Evolutionary conservation across 2,888 invertebrate genomes (phyloP).

Genomic region (Diabrotica balteata): DNA sequence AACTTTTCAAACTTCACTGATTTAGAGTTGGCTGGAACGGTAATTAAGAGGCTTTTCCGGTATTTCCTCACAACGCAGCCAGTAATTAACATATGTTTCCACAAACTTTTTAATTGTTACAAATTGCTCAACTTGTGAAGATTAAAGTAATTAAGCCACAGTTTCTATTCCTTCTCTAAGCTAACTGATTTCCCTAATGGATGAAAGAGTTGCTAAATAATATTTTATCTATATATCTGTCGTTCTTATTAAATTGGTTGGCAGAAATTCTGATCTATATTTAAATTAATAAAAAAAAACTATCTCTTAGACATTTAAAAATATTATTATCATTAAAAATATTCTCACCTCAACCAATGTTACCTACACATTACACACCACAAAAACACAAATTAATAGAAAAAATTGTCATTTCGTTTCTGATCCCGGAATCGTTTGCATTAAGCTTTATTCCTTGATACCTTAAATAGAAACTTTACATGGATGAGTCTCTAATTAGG

Average conservation of each 20-base stretch:
- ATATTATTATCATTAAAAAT: no score
- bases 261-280: no score
- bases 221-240: slow-evolving; percentile 11
- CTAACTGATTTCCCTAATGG: slow-evolving; percentile 39
- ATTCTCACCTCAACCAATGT: no score
- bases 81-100: slow-evolving; percentile 60
- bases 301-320: no score
- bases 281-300: no score
- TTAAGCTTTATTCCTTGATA: no score
- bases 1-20: slow-evolving; percentile 50
- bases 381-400: no score
- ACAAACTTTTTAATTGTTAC: slow-evolving; percentile 57
- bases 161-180: slow-evolving; percentile 33
- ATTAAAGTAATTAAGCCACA: slow-evolving; percentile 48
- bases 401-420: no score
- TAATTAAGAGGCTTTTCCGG: slow-evolving; percentile 58
- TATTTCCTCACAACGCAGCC: slow-evolving; percentile 58
- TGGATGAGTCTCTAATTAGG: no score
- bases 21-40: slow-evolving; percentile 54
- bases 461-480: no score
- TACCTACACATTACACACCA: no score
- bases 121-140: slow-evolving; percentile 56
- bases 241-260: not conserved
- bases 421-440: no score
- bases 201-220: slow-evolving; percentile 10